Base-by-base conservation (phyloP, 2,113 vertebrate genomes). In the Fregata magnificens region DNA sequence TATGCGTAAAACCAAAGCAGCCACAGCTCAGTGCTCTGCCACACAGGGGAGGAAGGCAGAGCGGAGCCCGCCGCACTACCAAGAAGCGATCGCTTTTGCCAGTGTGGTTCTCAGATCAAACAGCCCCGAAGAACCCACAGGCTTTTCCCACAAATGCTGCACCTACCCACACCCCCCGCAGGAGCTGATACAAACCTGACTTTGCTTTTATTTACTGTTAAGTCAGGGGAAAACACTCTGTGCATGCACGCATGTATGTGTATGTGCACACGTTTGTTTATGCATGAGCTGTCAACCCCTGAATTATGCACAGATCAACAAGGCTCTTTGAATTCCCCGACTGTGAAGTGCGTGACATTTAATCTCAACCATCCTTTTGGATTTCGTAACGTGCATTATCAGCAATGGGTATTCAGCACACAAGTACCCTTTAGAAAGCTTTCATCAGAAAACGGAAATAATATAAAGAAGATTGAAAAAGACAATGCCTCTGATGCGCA, bases 391-490 rank as follows among this genome's bases (percentile, higher is more conserved):
- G 5, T 29, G 62, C 88, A 77, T 66, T 84, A 89, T 76, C 96
- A 85, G 94, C 96, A 76, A 56, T 5, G 36, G 95, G 65, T 56
- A 87, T 94, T 93, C 90, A 78, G 88, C 21, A 53, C 73, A 82
- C 73, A 87, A 96, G 96, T 34, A 89, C 86, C 70, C 81, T 91
- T 92, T 56, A 84, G 73, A 96, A 79, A 91, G 73, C 82, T 92
- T 87, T 95, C 84, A 79, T 36, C 38, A 47, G n/a, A 42, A 71
- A 69, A 86, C 59, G 21, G 56, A 86, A 45, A 72, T 61, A 72
- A 50, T 38, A 77, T 8, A 62, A 88, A 83, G 58, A 56, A 71
- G 56, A 86, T 11, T 69, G 85, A 90, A 94, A 95, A 76, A 90
- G 77, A 84, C 95, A 84, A 65, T 29, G 70, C 24, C 38, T 55